Evolutionary conservation across 1,140 invertebrate species (phyloP), one percentile per base, ranked within the genome.

Genomic region (Drosophila ogumai): DNA sequence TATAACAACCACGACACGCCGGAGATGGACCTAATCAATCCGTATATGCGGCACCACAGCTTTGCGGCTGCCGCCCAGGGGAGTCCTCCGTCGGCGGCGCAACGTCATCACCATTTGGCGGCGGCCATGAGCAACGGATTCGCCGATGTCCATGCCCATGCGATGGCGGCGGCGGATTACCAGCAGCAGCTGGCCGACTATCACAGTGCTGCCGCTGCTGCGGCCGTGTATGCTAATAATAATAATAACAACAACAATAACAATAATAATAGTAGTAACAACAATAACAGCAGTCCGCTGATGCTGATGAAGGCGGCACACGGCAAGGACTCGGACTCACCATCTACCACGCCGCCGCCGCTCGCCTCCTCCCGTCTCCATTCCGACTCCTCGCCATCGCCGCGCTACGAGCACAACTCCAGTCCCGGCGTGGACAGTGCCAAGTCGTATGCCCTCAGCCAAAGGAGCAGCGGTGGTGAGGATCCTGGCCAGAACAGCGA

Each of bases 401-500:
- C 86, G n/a, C 71, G 91, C 0, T 92, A 92, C 38, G 91, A 91
- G 52, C 91, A 92, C 49, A 92, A 92, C 31, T 92, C 91, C 46
- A 92, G 92, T 59, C 92, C 92, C 6, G 91, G 91, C 7, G 90
- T 92, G 25, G 92, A 93, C 41, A 93, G 91, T 43, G 87, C 92
- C 55, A 92, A 91, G 56, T 93, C 92, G 15, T 93, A 88, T 76
- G 79, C 91, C 1, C 52, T 91, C 8, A 92, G 91, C 58, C 91
- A 92, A n/a, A 75, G 91, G 40, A 92, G 91, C 65, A 92, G 92
- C 22, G 85, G 85, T 2, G 85, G 65, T 3, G 92, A 93, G 54
- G 92, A 92, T 36, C 84, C 82, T 7, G 85, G 91, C 72, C 87
- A 92, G 79, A 91, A 90, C 54, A 92, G 92, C 31, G 91, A 85